phyloP scores from a whole-genome alignment of 2,113 vertebrate species.

The Perccottus glenii region DNA sequence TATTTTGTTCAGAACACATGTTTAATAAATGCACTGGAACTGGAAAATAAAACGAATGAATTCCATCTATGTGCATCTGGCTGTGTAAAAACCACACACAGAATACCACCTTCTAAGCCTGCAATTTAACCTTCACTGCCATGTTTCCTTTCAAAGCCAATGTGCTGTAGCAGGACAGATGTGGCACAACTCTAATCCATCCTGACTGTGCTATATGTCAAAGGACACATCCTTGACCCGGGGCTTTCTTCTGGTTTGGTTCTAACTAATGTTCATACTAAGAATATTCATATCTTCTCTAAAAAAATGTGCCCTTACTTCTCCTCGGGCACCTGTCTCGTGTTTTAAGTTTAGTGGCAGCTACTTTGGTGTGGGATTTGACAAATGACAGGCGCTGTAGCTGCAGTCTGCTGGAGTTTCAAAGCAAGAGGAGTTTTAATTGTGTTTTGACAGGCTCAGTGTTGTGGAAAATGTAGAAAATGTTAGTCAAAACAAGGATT shows the following conservation, averaged over 20 bases:
- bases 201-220: conserved; percentile 27
- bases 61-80: too few species aligned
- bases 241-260: conserved; percentile 8
- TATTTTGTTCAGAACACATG: too few species aligned
- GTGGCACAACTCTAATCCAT: conserved; percentile 21
- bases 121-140: conserved; percentile 7
- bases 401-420: neutral
- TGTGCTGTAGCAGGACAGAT: conserved; percentile 11
- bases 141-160: conserved; percentile 12
- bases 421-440: conserved; percentile 6
- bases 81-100: neutral
- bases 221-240: conserved; percentile 31
- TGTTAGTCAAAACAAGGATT: neutral
- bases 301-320: conserved; percentile 5
- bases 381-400: conserved; percentile 8
- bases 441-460: conserved; percentile 19
- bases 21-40: too few species aligned
- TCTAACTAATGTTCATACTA: conserved; percentile 18
- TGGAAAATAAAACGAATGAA: too few species aligned
- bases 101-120: conserved; percentile 1
- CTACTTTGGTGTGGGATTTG: conserved; percentile 12
- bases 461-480: conserved; percentile 15
- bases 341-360: conserved; percentile 3
- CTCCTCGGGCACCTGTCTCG: conserved; percentile 6
- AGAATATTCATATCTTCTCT: conserved; percentile 15